These are phyloP conservation scores for Aphelocoma coerulescens DNA, from an alignment of 2,113 vertebrate genomes.

Conservation along the genomic window DNA sequence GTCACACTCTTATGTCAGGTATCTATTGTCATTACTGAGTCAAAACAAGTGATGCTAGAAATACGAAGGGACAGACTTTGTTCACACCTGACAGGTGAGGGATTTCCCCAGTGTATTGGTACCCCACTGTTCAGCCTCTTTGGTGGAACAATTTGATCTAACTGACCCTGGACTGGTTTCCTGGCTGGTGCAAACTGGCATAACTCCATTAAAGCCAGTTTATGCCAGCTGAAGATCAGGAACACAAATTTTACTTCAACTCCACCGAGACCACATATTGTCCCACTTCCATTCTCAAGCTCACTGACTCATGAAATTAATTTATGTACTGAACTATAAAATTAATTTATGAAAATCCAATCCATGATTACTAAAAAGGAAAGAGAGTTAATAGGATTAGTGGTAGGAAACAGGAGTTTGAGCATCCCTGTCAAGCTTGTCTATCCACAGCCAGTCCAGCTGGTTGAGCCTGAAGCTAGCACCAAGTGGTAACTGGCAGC, in stretches of 20 bases:
- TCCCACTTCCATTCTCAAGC: constrained; percentile 40
- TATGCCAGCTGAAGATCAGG: constrained; percentile 5
- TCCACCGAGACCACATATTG: constrained; percentile 24
- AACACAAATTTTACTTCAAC: constrained; percentile 18
- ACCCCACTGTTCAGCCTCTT: neutral
- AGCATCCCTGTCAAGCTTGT: neutral
- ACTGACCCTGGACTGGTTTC: neutral
- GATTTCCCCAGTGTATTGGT: neutral
- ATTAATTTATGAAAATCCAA: constrained; percentile 65
- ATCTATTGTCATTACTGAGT: neutral
- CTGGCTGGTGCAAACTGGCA: neutral
- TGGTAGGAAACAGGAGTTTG: constrained; percentile 30
- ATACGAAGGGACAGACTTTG: neutral
- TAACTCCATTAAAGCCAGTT: neutral
- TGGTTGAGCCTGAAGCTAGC: neutral
- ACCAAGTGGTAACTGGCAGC: neutral
- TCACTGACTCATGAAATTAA: constrained; percentile 58
- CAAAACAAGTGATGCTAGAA: neutral
- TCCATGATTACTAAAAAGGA: constrained; percentile 42
- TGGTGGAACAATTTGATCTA: neutral
- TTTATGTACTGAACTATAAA: constrained; percentile 60
- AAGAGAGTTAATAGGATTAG: constrained; percentile 54
- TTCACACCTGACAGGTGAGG: neutral
- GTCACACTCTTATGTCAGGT: neutral
- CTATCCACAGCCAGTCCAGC: neutral